Base-by-base conservation (phyloP, 2,797 vertebrate species). In the Schizopygopsis pylzovi region DNA sequence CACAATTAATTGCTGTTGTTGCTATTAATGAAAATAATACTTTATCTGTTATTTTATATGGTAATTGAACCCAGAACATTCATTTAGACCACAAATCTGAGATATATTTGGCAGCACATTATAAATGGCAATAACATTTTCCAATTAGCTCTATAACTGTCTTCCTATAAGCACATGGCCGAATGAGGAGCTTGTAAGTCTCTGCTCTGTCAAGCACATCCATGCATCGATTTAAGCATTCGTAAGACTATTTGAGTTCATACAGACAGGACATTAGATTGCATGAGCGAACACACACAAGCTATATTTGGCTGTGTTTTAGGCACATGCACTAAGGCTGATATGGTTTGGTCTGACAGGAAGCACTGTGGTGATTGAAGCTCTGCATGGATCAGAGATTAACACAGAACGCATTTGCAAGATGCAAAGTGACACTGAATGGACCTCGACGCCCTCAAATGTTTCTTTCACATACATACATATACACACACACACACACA, bases 261-360 rank as follows among this genome's bases (percentile, higher is more conserved):
- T 28, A 43, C 33, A 63, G 39, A 78, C 52, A 49, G 70, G 72
- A 73, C 49, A 87, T 82, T 76, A 78, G 77, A 78, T 56, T 84
- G 59, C 75, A 80, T 12, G 12, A n/a, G 78, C 59, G n/a, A 76
- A 82, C 41, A n/a, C 65, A 72, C 59, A 72, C 59, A 2, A 71
- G 68, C 61, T 84, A 67, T 79, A 86, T 73, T 16, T 70, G 67
- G 78, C 71, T 52, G 75, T 56, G 28, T 84, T 86, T 75, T 54
- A 77, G 82, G 52, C 67, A 47, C 56, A 77, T 81, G 85, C 47
- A 79, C 37, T 73, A 61, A 43, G 63, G 75, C 76, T 83, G 76
- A 68, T 77, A 41, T 63, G 13, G 63, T 68, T 56, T 59, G 39
- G 33, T 83, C 43, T 78, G 77, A 79, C 25, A 59, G 39, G 20